phyloP scores from a whole-genome alignment of 2,113 vertebrate species.

The Lophius piscatorius region DNA sequence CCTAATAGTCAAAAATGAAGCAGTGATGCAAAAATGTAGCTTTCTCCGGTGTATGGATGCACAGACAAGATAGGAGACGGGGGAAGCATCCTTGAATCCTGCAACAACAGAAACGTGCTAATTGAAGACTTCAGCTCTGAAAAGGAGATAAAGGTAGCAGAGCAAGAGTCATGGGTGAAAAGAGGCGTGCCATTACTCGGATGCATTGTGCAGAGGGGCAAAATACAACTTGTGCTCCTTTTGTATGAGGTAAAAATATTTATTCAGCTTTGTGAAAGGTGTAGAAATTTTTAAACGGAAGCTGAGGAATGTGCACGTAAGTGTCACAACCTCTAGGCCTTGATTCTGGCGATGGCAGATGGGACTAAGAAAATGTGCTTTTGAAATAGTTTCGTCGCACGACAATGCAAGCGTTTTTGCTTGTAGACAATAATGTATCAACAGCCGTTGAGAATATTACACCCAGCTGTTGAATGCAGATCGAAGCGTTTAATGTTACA shows the following conservation, averaged over 20 bases:
- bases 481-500: too few relatives aligned
- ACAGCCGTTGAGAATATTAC: conserved; percentile 10
- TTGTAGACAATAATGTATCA: conserved; percentile 2
- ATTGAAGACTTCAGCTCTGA: conserved; percentile 45
- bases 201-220: conserved; percentile 10
- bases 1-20: conserved; percentile 20
- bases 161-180: conserved; percentile 18
- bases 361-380: neutral
- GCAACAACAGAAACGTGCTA: conserved; percentile 38
- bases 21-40: conserved; percentile 20
- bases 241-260: conserved; percentile 23
- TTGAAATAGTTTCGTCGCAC: neutral
- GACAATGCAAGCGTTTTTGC: neutral
- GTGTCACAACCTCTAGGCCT: conserved; percentile 29
- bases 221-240: conserved; percentile 43
- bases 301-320: neutral
- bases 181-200: conserved; percentile 16
- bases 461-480: neutral
- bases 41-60: neutral
- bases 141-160: conserved; percentile 31
- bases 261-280: conserved; percentile 49
- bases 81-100: conserved; percentile 62
- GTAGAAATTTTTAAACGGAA: conserved; percentile 44
- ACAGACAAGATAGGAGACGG: conserved; percentile 17
- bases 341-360: conserved; percentile 11